Evolutionary conservation across 1,140 invertebrate species (phyloP).

Genomic region (Caenorhabditis remanei): DNA sequence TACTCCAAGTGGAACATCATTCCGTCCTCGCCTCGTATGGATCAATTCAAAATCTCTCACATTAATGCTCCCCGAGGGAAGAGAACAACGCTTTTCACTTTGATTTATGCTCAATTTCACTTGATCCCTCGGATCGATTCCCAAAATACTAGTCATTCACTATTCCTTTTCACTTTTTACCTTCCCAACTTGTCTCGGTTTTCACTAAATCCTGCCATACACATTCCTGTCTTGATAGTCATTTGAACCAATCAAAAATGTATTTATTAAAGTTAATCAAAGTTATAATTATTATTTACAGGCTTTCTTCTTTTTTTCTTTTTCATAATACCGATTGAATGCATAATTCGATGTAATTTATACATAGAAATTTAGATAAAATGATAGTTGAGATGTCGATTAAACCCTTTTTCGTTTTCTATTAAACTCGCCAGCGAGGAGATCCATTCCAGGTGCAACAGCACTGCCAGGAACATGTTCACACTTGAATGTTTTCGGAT

Average conservation of each 20-base stretch:
- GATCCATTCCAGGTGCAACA: slow-evolving; percentile 72
- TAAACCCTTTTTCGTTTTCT: slow-evolving; percentile 2
- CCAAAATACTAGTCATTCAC: background rate
- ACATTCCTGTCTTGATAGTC: slow-evolving; percentile 29
- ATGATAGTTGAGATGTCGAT: background rate
- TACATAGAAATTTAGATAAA: slow-evolving; percentile 41
- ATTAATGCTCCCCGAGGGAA: slow-evolving; percentile 87
- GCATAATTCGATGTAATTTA: slow-evolving; percentile 46
- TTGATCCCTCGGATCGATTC: background rate
- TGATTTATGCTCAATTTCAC: slow-evolving; percentile 57
- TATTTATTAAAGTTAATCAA: slow-evolving; percentile 26
- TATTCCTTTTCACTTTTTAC: background rate
- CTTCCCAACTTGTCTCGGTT: slow-evolving; percentile 8
- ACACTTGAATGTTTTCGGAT: slow-evolving; percentile 73
- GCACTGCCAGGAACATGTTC: slow-evolving; percentile 71
- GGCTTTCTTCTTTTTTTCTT: background rate
- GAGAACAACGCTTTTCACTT: slow-evolving; percentile 66
- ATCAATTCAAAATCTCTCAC: slow-evolving; percentile 91
- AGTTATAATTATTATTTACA: slow-evolving; percentile 7
- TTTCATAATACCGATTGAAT: slow-evolving; percentile 44
- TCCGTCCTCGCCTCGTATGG: slow-evolving; percentile 87
- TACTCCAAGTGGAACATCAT: slow-evolving; percentile 70
- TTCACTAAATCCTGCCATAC: slow-evolving; percentile 12
- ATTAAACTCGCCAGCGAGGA: slow-evolving; percentile 47
- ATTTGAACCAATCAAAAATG: slow-evolving; percentile 16